Conservation (phyloP, 2,797 vertebrate genomes). For the Salmo trutta region DNA sequence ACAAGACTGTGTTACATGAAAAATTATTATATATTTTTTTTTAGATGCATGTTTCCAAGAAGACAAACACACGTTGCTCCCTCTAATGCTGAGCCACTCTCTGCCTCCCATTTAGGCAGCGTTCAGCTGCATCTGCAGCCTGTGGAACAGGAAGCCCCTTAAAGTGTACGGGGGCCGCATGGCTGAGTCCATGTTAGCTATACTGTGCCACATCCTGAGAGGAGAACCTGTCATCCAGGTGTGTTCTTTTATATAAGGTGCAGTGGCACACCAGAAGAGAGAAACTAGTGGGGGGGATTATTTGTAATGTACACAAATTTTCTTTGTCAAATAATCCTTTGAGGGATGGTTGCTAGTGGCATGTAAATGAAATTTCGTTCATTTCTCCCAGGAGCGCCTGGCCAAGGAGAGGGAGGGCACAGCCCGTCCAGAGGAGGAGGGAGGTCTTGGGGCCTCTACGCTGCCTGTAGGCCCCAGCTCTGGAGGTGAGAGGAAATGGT, state of each 20-base stretch:
- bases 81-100: no score
- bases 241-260: no score
- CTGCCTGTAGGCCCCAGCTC: slow-evolving; percentile 65
- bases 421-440: slow-evolving; percentile 84
- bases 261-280: no score
- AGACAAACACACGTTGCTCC: no score
- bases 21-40: no score
- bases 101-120: slow-evolving; percentile 77
- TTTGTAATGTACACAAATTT: no score
- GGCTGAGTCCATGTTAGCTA: slow-evolving; percentile 96
- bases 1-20: no score
- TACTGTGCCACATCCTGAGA: slow-evolving; percentile 91
- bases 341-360: no score
- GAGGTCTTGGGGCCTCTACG: slow-evolving; percentile 57
- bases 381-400: slow-evolving; percentile 78
- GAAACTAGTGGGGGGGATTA: no score
- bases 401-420: slow-evolving; percentile 89
- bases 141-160: slow-evolving; percentile 92
- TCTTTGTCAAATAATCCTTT: no score
- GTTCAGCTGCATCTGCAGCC: slow-evolving; percentile 89
- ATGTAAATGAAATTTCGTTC: no score
- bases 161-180: slow-evolving; percentile 94
- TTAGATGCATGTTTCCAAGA: no score
- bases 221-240: slow-evolving; percentile 86
- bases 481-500: not conserved